phyloP scores from a whole-genome alignment of 2,113 vertebrate species.

The Acrocephalus kingi region DNA sequence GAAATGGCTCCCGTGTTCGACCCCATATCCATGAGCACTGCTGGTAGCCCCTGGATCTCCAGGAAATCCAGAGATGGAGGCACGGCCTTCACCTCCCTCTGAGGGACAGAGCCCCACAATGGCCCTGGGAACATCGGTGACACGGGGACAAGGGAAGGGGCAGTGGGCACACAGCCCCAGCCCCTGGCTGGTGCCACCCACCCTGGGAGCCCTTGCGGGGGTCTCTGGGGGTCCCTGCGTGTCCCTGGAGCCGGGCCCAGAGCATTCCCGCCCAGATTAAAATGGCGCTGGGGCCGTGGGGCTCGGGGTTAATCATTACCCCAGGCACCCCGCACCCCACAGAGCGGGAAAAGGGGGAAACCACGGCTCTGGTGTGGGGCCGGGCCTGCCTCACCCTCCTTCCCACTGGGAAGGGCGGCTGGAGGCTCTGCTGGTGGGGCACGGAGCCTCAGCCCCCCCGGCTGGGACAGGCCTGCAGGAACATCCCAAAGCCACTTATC shows the following conservation, averaged over 20 bases:
- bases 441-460: neutral
- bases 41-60: accelerated
- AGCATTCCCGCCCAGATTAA: neutral
- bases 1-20: neutral
- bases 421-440: neutral
- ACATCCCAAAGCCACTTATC: neutral
- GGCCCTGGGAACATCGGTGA: neutral
- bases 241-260: accelerated
- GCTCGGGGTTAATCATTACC: conserved; percentile 55
- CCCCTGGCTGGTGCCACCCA: accelerated
- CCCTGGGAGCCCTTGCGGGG: accelerated
- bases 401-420: neutral
- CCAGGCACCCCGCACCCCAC: neutral
- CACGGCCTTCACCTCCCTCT: neutral
- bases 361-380: accelerated
- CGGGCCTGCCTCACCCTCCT: neutral
- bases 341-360: neutral
- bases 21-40: accelerated
- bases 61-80: neutral
- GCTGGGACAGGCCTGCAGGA: neutral
- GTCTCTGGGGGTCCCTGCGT: accelerated
- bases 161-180: accelerated
- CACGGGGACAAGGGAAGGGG: accelerated
- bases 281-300: conserved; percentile 61
- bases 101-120: neutral